Base-by-base conservation (phyloP, 2,797 vertebrate genomes). In the Myioborus melanocephalus region DNA sequence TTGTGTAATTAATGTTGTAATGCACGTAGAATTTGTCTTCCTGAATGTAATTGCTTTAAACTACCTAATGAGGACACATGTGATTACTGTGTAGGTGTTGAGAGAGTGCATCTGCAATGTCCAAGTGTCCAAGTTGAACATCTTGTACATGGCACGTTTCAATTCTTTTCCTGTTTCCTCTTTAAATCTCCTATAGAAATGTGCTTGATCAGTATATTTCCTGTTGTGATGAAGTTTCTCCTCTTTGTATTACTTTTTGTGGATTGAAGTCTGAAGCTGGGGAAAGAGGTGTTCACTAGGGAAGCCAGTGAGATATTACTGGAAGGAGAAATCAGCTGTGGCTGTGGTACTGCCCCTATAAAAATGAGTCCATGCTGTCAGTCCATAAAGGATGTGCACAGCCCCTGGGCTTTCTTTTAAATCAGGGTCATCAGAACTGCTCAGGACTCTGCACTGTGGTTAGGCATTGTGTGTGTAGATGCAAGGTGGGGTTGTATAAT, bases 1-100 rank as follows among this genome's bases (percentile, higher is more conserved):
- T 86, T 79, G 19, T 56, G 32, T 92, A 89, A 76, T 86, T 89
- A 83, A 80, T 69, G 32, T 80, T 85, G 53, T 90, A 78, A 86
- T 63, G 43, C 26, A 65, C 0, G 0, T 80, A 75, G 79, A 71
- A 71, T 85, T 92, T 91, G 30, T 68, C 46, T 92, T 92, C 39
- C 61, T 83, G 64, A 49, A 37, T 44, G 37, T 68, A 75, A 91
- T 61, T 89, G 52, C 53, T 39, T 70, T 64, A 30, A 46, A 57
- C 43, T 71, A 6, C 65, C 57, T 85, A 73, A 55, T 56, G 37
- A 76, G 60, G 52, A 56, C 30, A 82, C 35, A 49, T 68, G 8
- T 91, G 82, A 89, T 94, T 76, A 41, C 32, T 65, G 1, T 12
- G 10, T 80, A 89, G 44, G 41, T 89, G n/a, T 83, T 83, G 34